Base-by-base conservation (phyloP, 1,140 invertebrate species). In the Drosophila arawakana region DNA sequence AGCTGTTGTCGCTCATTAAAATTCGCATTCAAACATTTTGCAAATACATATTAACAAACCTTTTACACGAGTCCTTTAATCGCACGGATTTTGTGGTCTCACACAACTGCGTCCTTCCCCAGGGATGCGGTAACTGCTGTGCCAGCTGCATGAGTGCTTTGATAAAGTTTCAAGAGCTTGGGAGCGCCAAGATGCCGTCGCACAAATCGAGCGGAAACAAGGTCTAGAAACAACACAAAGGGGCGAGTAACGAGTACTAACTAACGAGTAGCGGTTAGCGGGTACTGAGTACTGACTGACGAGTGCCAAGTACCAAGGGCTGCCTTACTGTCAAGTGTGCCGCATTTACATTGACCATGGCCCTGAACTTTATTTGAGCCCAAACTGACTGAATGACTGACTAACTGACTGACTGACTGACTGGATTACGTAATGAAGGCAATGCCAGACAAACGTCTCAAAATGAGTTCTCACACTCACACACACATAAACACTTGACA, bases 391-490 rank as follows among this genome's bases (percentile, higher is more conserved):
- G 11, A 34, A 11, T 43, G 11, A 10, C n/a, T 7, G 11, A n/a
- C 49, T n/a, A 7, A 35, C 21, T 62, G 18, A 37, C 34, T 35
- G 25, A 3, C 59, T 34, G 25, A 13, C 47, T 50, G 18, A 30
- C 37, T 25, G 70, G 58, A 73, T 80, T 70, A 73, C 41, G 35
- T 89, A 80, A 88, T 80, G 84, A 80, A 44, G 73, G 37, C 39
- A 47, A 41, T 50, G 80, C 66, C 80, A 89, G 85, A 89, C 83
- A 88, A 89, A 80, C 65, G 77, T 71, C 84, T 89, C 71, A 60
- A 73, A 88, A 89, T 88, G 77, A 88, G 80, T 71, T 61, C 73
- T 57, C 82, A 81, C 59, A 49, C 61, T 34, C 13, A 41, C 3
- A 35, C 30, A 41, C 39, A 30, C 68, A 55, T 50, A 52, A 62